Base-by-base conservation (phyloP, 2,797 vertebrate species). In the Hippoglossus hippoglossus region DNA sequence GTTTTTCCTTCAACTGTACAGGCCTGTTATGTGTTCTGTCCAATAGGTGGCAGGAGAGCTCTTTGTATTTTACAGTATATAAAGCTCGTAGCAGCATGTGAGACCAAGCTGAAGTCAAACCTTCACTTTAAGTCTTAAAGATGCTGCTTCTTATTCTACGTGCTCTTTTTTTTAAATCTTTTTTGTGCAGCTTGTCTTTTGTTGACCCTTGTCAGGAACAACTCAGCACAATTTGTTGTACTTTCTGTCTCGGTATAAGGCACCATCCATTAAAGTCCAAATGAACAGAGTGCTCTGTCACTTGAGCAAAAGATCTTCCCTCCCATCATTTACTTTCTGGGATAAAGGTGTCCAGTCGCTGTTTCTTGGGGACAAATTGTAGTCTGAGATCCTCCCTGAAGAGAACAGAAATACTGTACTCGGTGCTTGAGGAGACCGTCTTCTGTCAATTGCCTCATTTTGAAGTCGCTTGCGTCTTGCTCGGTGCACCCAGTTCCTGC, bases 1-100 rank as follows among this genome's bases (percentile, higher is more conserved):
- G 28, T 31, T 31, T 31, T 4, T 4, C 12, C 13, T 13, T 46
- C 18, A 46, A 0, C 19, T 22, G 34, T 66, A 28, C 44, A 55
- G 16, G 18, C 16, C 7, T 3, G 44, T 19, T 4, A 5, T 22
- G 6, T 6, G 4, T 4, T 59, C 18, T 74, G 3, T 66, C 86
- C 92, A 89, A 75, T 60, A 86, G 91, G 77, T 69, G 91, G 88
- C 86, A 63, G 41, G 68, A 88, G 58, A 81, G 69, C 28, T 75
- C 83, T 87, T 69, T 63, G 49, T 19, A 46, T 24, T 1, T 26
- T 0, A 53, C 44, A 67, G n/a, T 28, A 47, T 19, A n/a, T 6
- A 46, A 16, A 2, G 3, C 41, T 21, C 8, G 0, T 3, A 22
- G 26, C 18, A 46, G 16, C 47, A 21, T 49, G 21, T 13, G 39